Conservation (phyloP, 2,888 invertebrate genomes). For the Allygus modestus region DNA sequence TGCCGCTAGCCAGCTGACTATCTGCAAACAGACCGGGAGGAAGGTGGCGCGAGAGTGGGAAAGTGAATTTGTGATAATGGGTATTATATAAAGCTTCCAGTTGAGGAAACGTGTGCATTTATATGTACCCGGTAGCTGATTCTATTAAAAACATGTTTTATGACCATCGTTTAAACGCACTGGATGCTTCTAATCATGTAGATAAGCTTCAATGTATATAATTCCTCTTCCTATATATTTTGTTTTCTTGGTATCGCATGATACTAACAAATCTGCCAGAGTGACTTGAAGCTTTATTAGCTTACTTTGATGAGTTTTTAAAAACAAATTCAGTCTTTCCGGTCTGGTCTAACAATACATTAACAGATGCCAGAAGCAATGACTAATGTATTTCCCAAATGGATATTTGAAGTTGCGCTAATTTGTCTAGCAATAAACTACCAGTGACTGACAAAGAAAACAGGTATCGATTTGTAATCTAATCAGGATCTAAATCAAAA, state of each 20-base stretch:
- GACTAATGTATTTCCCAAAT: constrained; percentile 20
- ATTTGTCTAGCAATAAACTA: not conserved
- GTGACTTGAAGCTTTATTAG: not conserved
- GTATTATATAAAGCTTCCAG: too few species aligned
- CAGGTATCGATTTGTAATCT: not conserved
- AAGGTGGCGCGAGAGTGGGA: not conserved
- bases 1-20: constrained; percentile 12
- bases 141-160: too few species aligned
- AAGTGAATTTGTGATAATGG: not conserved
- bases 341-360: constrained; percentile 7
- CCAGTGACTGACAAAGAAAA: constrained; percentile 1
- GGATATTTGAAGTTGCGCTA: not conserved
- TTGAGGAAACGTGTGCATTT: too few species aligned
- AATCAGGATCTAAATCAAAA: not conserved
- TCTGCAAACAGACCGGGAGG: constrained; percentile 9
- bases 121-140: too few species aligned
- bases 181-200: too few species aligned
- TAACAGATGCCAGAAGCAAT: constrained; percentile 20
- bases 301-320: constrained; percentile 9
- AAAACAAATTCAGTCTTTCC: constrained; percentile 31
- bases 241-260: not conserved
- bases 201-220: too few species aligned
- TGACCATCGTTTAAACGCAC: too few species aligned
- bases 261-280: not conserved
- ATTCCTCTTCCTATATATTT: not conserved